phyloP scores from a whole-genome alignment of 2,888 invertebrate species.

The Resseliella maxima region DNA sequence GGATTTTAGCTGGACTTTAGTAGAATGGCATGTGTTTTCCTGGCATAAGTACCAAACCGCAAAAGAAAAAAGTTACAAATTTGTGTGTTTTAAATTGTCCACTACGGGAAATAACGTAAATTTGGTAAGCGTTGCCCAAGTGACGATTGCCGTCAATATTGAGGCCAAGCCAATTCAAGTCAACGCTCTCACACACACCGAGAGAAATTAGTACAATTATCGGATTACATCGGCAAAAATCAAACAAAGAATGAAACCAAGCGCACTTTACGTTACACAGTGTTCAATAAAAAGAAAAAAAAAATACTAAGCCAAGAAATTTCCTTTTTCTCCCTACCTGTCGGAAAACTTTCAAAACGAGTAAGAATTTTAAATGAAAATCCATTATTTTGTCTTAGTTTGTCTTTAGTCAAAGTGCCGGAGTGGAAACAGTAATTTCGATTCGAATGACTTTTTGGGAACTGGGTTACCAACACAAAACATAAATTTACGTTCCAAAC shows the following conservation, averaged over 20 bases:
- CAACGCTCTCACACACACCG: neutral
- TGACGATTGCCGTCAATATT: neutral
- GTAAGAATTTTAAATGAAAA: too few species aligned
- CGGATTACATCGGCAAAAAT: constrained; percentile 48
- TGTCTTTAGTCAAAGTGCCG: too few species aligned
- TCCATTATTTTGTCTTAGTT: too few species aligned
- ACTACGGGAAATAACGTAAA: too few species aligned
- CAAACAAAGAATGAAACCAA: constrained; percentile 27
- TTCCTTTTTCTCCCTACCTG: too few species aligned
- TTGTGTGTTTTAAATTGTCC: too few species aligned
- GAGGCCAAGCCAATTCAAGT: neutral
- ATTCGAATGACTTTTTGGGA: neutral
- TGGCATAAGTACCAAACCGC: neutral
- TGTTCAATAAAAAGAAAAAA: neutral
- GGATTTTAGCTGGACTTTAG: too few species aligned
- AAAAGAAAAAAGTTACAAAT: neutral
- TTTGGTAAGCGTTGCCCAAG: neutral
- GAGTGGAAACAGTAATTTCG: neutral
- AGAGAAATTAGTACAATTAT: constrained; percentile 33
- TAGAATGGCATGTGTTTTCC: neutral
- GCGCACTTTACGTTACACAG: neutral
- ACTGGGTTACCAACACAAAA: constrained; percentile 4
- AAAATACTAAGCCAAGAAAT: too few species aligned
- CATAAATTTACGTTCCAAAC: neutral
- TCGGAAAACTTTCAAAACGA: too few species aligned